Conservation (phyloP, 2,797 vertebrate genomes). For the Pseudochromis fuscus region DNA sequence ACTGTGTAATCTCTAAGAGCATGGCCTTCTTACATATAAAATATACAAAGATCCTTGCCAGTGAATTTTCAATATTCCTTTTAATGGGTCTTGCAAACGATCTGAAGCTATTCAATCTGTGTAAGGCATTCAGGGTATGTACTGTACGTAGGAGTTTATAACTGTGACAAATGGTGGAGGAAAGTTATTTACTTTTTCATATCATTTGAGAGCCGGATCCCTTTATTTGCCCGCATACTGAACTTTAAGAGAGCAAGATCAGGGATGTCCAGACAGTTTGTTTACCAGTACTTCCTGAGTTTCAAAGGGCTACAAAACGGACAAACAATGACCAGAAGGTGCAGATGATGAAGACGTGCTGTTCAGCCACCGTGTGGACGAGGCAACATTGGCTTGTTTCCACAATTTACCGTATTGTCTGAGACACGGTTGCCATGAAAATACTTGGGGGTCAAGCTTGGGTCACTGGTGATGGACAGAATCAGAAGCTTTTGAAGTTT, state of each 20-base stretch:
- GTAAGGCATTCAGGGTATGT: conserved; percentile 76
- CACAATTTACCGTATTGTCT: conserved; percentile 36
- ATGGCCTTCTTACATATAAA: conserved; percentile 76
- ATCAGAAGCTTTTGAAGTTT: conserved; percentile 44
- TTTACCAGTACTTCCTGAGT: conserved; percentile 81
- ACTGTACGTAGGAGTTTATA: conserved; percentile 59
- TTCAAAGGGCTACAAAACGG: conserved; percentile 83
- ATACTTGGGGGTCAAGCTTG: conserved; percentile 26
- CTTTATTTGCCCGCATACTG: conserved; percentile 76
- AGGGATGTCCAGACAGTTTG: conserved; percentile 78
- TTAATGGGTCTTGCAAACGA: conserved; percentile 64
- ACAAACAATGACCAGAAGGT: conserved; percentile 62
- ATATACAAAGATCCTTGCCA: conserved; percentile 65
- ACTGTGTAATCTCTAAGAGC: conserved; percentile 71
- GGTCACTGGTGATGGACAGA: conserved; percentile 52
- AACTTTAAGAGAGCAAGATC: conserved; percentile 74
- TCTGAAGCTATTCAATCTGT: conserved; percentile 57
- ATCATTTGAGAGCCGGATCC: conserved; percentile 71
- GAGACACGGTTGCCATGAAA: conserved; percentile 23
- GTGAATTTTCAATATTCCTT: conserved; percentile 65
- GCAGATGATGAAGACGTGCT: conserved; percentile 52
- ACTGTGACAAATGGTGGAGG: conserved; percentile 64
- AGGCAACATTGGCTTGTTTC: conserved; percentile 56
- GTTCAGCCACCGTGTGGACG: conserved; percentile 63
- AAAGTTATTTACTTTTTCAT: conserved; percentile 58